These are phyloP conservation scores for Philereme transversata DNA, from an alignment of 2,888 invertebrate genomes.

Conservation along the genomic window DNA sequence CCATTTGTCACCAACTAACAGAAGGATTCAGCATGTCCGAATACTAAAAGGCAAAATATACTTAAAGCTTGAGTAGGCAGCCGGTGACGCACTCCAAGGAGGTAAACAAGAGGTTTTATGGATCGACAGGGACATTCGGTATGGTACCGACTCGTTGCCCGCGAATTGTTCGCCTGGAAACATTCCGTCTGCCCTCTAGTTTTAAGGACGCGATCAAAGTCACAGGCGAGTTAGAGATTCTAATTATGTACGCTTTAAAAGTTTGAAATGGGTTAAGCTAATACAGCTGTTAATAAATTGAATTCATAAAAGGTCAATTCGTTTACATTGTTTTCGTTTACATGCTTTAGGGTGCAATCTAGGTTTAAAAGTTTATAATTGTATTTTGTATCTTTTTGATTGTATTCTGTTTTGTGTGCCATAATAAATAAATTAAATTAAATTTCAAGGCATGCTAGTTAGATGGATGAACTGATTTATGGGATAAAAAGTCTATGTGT, in stretches of 20 bases:
- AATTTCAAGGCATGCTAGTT: too few species aligned
- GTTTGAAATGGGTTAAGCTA: conserved; percentile 2
- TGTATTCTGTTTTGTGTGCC: too few species aligned
- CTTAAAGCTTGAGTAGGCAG: conserved; percentile 27
- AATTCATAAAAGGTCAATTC: too few species aligned
- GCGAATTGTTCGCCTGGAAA: conserved; percentile 32
- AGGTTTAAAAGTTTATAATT: too few species aligned
- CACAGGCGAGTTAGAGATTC: conserved; percentile 25
- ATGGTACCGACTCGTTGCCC: conserved; percentile 29
- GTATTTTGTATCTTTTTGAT: too few species aligned
- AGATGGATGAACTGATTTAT: too few species aligned
- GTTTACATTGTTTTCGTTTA: too few species aligned
- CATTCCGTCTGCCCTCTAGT: conserved; percentile 47
- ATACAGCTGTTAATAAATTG: too few species aligned
- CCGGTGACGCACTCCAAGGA: conserved; percentile 47
- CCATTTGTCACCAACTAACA: not conserved
- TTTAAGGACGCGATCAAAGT: conserved; percentile 40
- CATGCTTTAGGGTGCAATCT: too few species aligned
- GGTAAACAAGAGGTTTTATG: conserved; percentile 56
- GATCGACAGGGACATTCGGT: conserved; percentile 43
- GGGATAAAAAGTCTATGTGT: too few species aligned
- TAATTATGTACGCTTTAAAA: conserved; percentile 2
- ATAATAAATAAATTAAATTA: too few species aligned
- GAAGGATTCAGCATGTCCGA: conserved; percentile 11
- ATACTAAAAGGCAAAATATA: conserved; percentile 28